phyloP scores from a whole-genome alignment of 2,797 vertebrate genomes.

The Chloroceryle amazona region DNA sequence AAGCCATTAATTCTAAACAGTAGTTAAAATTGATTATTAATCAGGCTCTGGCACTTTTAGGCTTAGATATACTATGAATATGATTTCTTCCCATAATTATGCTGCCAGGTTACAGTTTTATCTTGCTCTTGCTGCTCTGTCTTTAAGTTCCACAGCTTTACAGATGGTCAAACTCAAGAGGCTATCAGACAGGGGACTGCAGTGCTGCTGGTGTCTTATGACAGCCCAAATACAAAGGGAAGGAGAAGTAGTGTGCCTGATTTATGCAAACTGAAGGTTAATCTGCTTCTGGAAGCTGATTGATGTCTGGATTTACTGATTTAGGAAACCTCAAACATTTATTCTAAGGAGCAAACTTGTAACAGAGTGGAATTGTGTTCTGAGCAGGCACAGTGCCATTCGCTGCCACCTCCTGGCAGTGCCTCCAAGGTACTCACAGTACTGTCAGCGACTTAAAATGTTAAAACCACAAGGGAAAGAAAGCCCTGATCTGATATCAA shows the following conservation, averaged over 20 bases:
- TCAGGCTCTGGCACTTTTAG: neutral
- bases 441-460: neutral
- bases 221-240: neutral
- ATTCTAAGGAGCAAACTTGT: neutral
- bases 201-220: neutral
- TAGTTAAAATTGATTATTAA: neutral
- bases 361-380: neutral
- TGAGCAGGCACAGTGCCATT: neutral
- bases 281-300: neutral
- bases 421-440: neutral
- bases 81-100: neutral
- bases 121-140: neutral
- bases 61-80: neutral
- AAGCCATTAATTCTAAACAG: neutral
- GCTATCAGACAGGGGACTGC: neutral
- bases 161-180: neutral
- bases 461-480: neutral
- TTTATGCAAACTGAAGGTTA: neutral
- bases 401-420: neutral
- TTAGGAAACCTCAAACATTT: neutral
- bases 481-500: neutral
- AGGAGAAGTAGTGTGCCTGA: neutral
- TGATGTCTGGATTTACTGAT: neutral
- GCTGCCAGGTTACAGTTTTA: neutral
- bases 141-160: neutral